Percentiles rank a stretch among this genome's conserved stretches.
These are phyloP conservation scores for human (Homo sapiens) DNA, from an alignment of 2,113 vertebrate genomes.

Conservation along the genomic window GRCh38 chr21:20812001-20812500, in stretches of 20 bases:
- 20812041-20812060: not conserved
- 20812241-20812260: not conserved
- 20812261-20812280: not conserved
- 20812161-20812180: accelerated
- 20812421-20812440: accelerated
- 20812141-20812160: too few relatives aligned
- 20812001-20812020: not conserved
- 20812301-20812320: not conserved
- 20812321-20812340: not conserved
- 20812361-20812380: accelerated
- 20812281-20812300: not conserved
- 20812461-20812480: not conserved
- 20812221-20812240: not conserved
- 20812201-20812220: not conserved
- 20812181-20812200: not conserved
- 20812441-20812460: not conserved
- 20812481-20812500: not conserved
- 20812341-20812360: accelerated
- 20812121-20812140: not conserved
- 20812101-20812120: not conserved
- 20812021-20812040: not conserved
- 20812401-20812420: not conserved
- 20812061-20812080: not conserved
- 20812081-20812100: not conserved
- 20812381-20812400: accelerated